Percentiles rank a stretch among this genome's conserved stretches.
phyloP scores from a whole-genome alignment of 2,797 vertebrate genomes.

The Aeoliscus strigatus region DNA sequence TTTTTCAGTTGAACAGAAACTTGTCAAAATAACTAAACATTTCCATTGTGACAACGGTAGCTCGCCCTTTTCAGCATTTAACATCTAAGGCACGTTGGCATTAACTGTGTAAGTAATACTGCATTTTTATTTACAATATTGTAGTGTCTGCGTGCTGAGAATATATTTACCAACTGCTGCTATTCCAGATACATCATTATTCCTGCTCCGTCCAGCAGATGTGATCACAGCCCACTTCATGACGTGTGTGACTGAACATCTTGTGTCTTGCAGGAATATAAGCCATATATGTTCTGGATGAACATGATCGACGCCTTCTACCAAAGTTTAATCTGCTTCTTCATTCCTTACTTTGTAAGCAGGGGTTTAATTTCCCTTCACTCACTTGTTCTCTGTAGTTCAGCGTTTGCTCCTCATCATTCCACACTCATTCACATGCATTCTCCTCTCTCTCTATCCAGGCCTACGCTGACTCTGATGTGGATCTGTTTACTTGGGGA shows the following conservation, averaged over 20 bases:
- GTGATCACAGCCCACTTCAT: too few species aligned
- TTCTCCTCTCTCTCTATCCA: constrained; percentile 56
- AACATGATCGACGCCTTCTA: constrained; percentile 98
- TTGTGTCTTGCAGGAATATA: constrained; percentile 82
- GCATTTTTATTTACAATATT: too few species aligned
- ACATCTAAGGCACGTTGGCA: too few species aligned
- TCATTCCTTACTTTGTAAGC: constrained; percentile 97
- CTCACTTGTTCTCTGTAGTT: neutral
- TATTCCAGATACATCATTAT: neutral
- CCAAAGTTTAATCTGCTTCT: constrained; percentile 96
- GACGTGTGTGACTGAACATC: neutral
- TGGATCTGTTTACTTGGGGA: constrained; percentile 95
- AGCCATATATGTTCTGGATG: constrained; percentile 96
- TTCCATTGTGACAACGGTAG: too few species aligned
- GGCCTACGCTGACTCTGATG: constrained; percentile 88
- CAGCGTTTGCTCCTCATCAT: neutral
- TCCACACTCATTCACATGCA: neutral
- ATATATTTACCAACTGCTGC: too few species aligned
- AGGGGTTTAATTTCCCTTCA: neutral
- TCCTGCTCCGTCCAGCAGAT: neutral
- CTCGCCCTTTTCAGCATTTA: too few species aligned
- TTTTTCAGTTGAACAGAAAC: too few species aligned
- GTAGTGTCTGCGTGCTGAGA: too few species aligned
- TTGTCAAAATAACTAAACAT: too few species aligned
- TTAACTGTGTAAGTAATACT: too few species aligned